Evolutionary conservation across 2,797 vertebrate genomes (phyloP), one percentile per base, ranked within the genome.

Genomic region (Acanthis flammea): DNA sequence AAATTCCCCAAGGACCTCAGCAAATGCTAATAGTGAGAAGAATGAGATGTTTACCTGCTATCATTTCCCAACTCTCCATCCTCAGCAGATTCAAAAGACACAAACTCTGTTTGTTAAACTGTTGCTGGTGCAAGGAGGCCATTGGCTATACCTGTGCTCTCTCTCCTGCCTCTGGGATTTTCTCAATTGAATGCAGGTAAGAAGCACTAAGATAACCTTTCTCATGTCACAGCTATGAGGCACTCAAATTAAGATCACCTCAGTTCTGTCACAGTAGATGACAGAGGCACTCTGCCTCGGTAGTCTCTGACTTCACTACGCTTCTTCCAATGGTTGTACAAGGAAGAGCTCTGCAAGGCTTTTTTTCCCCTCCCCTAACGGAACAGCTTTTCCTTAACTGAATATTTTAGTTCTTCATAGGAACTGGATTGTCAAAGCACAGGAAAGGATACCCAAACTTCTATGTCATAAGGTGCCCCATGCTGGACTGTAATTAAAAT

Each of bases 331-430:
- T 7, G 39, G 8, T 0, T 55, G 17, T 19, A 21, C 12, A 51
- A 41, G 25, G 61, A 71, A 39, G 31, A 88, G n/a, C 24, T 70
- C 33, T 51, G 28, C 35, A 50, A 68, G 45, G 58, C 18, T 51
- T 48, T 57, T 48, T 19, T 2, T 0, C 7, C 25, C 5, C 10
- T 22, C 31, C 7, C 4, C 1, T 88, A 55, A 71, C 13, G 74
- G 60, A 71, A 70, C 0, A 2, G 13, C 18, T 37, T 44, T 41
- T 63, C 27, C 53, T 42, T 62, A 74, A 68, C 0, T 8, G 23
- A 55, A 1, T 30, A 10, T 35, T 88, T 74, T 24, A 7, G 33
- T 58, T 92, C 13, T 24, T 58, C 47, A 12, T 41, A 73, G 62
- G 45, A 91, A 88, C 2, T 22, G 37, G 9, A 24, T 7, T 39